Evolutionary conservation across 2,113 vertebrate species (phyloP).

Genomic region (Myxocyprinus asiaticus): DNA sequence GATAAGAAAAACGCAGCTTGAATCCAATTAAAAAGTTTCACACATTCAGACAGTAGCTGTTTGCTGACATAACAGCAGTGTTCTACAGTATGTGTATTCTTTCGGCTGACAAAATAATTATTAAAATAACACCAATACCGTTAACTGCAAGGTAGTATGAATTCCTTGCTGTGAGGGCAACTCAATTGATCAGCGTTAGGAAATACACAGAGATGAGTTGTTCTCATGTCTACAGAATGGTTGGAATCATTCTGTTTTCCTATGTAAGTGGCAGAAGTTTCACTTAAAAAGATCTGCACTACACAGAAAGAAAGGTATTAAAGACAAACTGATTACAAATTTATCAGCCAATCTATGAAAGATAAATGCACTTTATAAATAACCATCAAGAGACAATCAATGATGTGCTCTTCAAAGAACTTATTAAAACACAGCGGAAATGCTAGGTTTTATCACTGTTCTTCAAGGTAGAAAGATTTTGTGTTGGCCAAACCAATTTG

Average conservation of each 20-base stretch:
- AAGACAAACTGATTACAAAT: not conserved
- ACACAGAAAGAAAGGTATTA: too few species aligned
- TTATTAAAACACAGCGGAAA: not conserved
- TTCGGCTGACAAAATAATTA: not conserved
- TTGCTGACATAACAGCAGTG: too few species aligned
- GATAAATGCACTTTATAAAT: not conserved
- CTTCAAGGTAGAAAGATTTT: not conserved
- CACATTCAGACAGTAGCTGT: too few species aligned
- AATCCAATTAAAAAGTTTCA: too few species aligned
- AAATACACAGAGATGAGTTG: too few species aligned
- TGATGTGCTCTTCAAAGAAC: not conserved
- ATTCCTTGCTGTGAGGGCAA: slow-evolving; percentile 1
- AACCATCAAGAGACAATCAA: not conserved
- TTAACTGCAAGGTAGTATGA: slow-evolving; percentile 1
- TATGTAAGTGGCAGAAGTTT: too few species aligned
- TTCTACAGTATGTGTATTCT: not conserved
- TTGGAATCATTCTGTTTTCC: too few species aligned
- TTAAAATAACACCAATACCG: not conserved
- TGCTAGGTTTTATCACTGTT: not conserved
- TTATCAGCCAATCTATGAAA: not conserved
- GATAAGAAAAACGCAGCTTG: too few species aligned
- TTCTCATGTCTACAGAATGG: too few species aligned
- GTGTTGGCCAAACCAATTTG: not conserved
- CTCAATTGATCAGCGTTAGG: too few species aligned
- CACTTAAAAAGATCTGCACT: too few species aligned